Conservation (phyloP, 1,140 invertebrate species). For the Heterodera schachtii region DNA sequence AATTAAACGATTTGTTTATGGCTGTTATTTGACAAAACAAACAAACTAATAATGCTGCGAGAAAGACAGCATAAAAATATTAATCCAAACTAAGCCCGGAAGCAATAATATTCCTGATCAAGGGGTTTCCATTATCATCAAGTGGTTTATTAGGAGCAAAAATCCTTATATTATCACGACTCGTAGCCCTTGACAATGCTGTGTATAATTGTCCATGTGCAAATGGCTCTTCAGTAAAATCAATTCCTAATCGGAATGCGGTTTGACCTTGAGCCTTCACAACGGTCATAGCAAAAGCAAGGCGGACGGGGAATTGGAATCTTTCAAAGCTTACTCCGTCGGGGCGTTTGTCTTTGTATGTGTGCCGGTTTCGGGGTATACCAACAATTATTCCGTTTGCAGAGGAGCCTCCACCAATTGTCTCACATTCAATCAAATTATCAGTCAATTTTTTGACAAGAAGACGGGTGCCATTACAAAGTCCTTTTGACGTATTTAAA, state of each 20-base stretch:
- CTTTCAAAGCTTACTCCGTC: constrained; percentile 5
- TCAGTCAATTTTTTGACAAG: no score
- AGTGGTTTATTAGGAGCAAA: constrained; percentile 2
- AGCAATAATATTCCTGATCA: background rate
- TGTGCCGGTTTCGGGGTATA: background rate
- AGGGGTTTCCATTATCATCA: background rate
- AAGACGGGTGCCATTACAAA: no score
- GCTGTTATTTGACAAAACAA: no score
- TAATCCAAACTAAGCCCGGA: background rate
- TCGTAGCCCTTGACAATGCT: background rate
- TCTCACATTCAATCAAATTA: no score
- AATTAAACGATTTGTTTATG: background rate
- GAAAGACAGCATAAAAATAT: background rate
- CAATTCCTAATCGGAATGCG: background rate
- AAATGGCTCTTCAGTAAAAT: no score
- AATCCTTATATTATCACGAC: background rate
- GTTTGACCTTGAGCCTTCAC: constrained; percentile 6
- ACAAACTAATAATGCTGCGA: no score
- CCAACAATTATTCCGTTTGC: no score
- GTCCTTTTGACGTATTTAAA: no score
- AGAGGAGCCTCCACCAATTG: no score
- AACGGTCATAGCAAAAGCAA: constrained; percentile 11
- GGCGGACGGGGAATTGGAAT: constrained; percentile 1
- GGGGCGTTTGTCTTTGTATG: background rate
- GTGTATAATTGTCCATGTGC: no score